Percentiles rank a stretch among this genome's conserved stretches.
Evolutionary conservation across 2,797 vertebrate species (phyloP).

Genomic region (Gobio occitaniae): DNA sequence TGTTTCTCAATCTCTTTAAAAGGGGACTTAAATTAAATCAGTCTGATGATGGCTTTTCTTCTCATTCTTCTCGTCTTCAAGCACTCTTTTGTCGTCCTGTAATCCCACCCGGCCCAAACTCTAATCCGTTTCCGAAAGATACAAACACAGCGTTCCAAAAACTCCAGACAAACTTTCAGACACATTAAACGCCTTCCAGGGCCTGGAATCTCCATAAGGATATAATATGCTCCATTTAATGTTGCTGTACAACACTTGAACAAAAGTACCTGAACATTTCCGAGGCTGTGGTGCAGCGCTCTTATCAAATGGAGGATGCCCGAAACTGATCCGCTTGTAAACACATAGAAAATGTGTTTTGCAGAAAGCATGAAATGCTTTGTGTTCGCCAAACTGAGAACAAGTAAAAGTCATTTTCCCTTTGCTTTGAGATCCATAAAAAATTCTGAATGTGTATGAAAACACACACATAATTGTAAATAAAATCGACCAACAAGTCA

Average conservation of each 20-base stretch:
- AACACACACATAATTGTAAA: not conserved
- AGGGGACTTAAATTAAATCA: constrained; percentile 71
- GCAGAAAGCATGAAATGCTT: constrained; percentile 27
- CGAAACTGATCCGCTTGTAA: constrained; percentile 26
- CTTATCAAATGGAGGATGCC: constrained; percentile 39
- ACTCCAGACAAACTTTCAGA: constrained; percentile 25
- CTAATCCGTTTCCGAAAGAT: constrained; percentile 34
- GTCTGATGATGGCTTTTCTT: constrained; percentile 73
- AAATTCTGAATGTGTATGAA: not conserved
- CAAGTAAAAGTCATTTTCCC: constrained; percentile 11
- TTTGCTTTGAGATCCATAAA: constrained; percentile 22
- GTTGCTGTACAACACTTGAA: not conserved
- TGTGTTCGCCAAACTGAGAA: constrained; percentile 4
- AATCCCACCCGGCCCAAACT: constrained; percentile 61
- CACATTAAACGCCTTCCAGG: not conserved
- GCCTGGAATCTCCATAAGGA: constrained; percentile 31
- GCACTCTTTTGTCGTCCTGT: constrained; percentile 69
- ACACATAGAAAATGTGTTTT: constrained; percentile 29
- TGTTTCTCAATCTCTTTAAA: constrained; percentile 79
- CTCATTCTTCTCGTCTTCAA: constrained; percentile 70
- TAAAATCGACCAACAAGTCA: constrained; percentile 38
- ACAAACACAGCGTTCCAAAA: constrained; percentile 10
- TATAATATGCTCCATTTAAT: not conserved
- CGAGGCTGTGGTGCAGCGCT: not conserved
- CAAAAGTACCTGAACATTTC: constrained; percentile 20